Conservation (phyloP, 2,888 invertebrate species). For the Hydrotaea cyrtoneurina region DNA sequence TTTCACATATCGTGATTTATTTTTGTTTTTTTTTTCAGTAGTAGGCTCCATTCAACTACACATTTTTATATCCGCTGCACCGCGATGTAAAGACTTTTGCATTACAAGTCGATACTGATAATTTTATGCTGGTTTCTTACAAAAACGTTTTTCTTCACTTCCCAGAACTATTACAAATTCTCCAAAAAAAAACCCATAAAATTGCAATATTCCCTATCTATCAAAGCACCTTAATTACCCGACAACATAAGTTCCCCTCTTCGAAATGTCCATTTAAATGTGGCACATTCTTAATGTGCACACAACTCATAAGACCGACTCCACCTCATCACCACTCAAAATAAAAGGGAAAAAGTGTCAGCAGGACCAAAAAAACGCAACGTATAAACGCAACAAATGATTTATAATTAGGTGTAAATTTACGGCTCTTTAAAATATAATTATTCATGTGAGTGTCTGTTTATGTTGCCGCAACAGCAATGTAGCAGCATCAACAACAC, state of each 20-base stretch:
- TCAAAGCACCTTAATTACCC: conserved; percentile 28
- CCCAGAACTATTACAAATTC: conserved; percentile 55
- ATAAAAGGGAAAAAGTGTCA: conserved; percentile 1
- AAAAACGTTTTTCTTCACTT: conserved; percentile 8
- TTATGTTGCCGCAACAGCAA: conserved; percentile 62
- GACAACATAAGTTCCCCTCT: conserved; percentile 9
- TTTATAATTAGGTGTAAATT: conserved; percentile 75
- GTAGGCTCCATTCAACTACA: no score
- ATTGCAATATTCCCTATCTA: conserved; percentile 28
- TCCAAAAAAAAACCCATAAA: conserved; percentile 49
- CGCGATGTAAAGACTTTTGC: no score
- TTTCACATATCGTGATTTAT: no score
- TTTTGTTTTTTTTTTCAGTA: no score
- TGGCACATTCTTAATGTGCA: conserved; percentile 45
- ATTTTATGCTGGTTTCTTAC: no score
- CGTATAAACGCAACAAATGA: conserved; percentile 63
- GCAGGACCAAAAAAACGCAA: neutral
- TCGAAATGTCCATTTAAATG: conserved; percentile 9
- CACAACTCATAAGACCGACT: conserved; percentile 56
- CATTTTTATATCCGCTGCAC: no score
- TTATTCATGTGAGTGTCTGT: conserved; percentile 72
- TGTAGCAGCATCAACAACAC: neutral
- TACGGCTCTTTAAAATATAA: conserved; percentile 75
- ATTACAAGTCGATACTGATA: no score
- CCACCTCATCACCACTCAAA: neutral